Base-by-base conservation (phyloP, 2,888 invertebrate species). In the Alloplasta piceator region DNA sequence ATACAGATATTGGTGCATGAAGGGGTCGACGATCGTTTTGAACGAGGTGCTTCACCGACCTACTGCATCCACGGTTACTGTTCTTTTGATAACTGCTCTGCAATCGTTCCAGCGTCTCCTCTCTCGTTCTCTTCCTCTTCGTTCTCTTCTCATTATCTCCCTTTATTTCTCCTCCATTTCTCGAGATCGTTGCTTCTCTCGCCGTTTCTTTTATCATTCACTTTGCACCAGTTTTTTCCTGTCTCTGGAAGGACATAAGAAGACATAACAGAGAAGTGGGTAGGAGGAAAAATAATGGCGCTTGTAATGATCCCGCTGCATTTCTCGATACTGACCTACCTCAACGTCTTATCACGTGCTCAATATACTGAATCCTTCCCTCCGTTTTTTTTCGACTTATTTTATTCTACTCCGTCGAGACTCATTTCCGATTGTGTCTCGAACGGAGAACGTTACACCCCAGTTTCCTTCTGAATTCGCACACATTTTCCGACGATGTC, bases 241-340 rank as follows among this genome's bases (percentile, higher is more conserved):
- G 26, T 1, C 43, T 43, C n/a, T 64, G 9, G 38, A 4, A 26
- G 50, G 39, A 5, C 46, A 16, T 7, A 14, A 14, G 36, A 36
- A 58, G 38, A 58, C 7, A 38, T 7, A 10, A 12, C 46, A 36
- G 50, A 41, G 41, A 26, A 7, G n/a, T n/a, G 4, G 5, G 48
- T 50, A 50, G 1, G 56, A 36, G 12, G 63, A 52, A 61, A 39
- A 71, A 52, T 71, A 75, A 48, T 71, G 46, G 39, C 38, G 58
- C 46, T 52, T 66, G 14, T 43, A 61, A 61, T 58, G 55, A 38
- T 75, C 55, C 61, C 14, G 26, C 63, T 41, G 77, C 80, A 79
- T 82, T 78, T 77, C 63, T 78, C 84, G 77, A 83, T 84, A 77
- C 88, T 88, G 88, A 89, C 89, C 89, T 87, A 83, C 72, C 87